These are phyloP conservation scores for Listronotus oregonensis DNA, from an alignment of 1,140 invertebrate genomes.

Conservation along the genomic window DNA sequence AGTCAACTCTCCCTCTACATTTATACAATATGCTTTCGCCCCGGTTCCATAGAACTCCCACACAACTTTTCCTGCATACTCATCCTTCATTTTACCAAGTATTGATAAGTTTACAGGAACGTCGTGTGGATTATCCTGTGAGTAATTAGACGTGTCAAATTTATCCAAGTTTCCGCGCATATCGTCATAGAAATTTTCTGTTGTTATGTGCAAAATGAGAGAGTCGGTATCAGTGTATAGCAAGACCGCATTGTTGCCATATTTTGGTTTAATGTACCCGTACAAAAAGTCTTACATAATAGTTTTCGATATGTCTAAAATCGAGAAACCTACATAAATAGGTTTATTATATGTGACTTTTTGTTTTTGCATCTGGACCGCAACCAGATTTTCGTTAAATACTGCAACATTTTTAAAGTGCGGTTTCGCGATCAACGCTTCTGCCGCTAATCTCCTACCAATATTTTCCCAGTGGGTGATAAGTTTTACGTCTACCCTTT, in stretches of 20 bases:
- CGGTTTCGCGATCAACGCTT: slow-evolving; percentile 48
- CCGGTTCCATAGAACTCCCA: slow-evolving; percentile 10
- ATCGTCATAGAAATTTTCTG: slow-evolving; percentile 36
- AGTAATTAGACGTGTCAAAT: slow-evolving; percentile 48
- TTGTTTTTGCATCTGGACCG: slow-evolving; percentile 50
- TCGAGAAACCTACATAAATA: slow-evolving; percentile 54
- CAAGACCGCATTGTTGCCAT: slow-evolving; percentile 32
- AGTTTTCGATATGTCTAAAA: slow-evolving; percentile 52
- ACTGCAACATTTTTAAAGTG: slow-evolving; percentile 42
- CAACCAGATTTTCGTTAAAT: slow-evolving; percentile 52
- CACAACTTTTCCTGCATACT: slow-evolving; percentile 12
- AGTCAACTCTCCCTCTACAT: slow-evolving; percentile 3
- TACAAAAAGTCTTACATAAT: slow-evolving; percentile 43
- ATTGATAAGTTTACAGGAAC: slow-evolving; percentile 32
- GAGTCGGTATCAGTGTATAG: slow-evolving; percentile 47
- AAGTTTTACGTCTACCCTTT: slow-evolving; percentile 50
- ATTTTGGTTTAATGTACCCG: slow-evolving; percentile 35
- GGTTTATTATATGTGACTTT: slow-evolving; percentile 54
- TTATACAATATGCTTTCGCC: slow-evolving; percentile 23
- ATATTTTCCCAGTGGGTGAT: too few species aligned
- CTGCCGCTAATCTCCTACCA: slow-evolving; percentile 37
- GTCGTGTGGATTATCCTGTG: slow-evolving; percentile 32
- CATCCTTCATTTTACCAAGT: slow-evolving; percentile 17
- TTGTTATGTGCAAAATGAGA: slow-evolving; percentile 38
- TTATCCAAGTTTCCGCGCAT: slow-evolving; percentile 33